Evolutionary conservation across 2,888 invertebrate species (phyloP).

Genomic region (Hirtodrosophila confusa): DNA sequence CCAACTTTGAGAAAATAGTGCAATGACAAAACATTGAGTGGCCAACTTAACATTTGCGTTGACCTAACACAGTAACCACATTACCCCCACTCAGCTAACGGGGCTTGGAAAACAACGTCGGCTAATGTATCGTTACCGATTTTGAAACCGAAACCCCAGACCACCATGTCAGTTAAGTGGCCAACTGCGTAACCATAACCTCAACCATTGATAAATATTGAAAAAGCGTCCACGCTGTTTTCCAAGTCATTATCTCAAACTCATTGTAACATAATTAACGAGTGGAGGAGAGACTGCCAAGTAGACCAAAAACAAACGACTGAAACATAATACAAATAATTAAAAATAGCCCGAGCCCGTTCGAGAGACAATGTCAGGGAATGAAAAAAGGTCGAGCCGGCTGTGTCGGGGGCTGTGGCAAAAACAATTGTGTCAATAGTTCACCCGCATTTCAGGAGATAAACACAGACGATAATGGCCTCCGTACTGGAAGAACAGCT

Average conservation of each 20-base stretch:
- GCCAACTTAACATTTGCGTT: conserved; percentile 1
- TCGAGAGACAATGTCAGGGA: conserved; percentile 39
- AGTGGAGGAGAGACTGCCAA: conserved; percentile 19
- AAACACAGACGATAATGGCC: conserved; percentile 68
- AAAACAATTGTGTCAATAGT: conserved; percentile 79
- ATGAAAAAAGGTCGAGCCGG: conserved; percentile 43
- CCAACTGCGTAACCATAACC: conserved; percentile 56
- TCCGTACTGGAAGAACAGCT: conserved; percentile 52
- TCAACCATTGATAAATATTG: conserved; percentile 64
- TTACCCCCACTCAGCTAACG: conserved; percentile 28
- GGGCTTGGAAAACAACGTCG: conserved; percentile 1
- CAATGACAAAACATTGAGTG: conserved; percentile 12
- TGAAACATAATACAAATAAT: conserved; percentile 79
- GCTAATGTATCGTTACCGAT: conserved; percentile 30
- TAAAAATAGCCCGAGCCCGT: conserved; percentile 67
- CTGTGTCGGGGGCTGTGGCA: conserved; percentile 54
- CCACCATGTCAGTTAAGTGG: conserved; percentile 61
- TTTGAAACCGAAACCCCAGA: conserved; percentile 38
- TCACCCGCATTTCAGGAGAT: conserved; percentile 73
- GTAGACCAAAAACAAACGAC: conserved; percentile 40
- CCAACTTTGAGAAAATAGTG: too few species aligned
- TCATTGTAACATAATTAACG: conserved; percentile 61
- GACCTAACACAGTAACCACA: conserved; percentile 70
- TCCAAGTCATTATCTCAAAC: conserved; percentile 43
- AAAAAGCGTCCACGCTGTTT: conserved; percentile 34